A percentile compares a stretch with the other conserved stretches of the same genome.
These are phyloP conservation scores for human (Homo sapiens) DNA, from an alignment of 2,113 vertebrate genomes.

Conservation along the genomic window GRCh38 chr1:237539001-237539500, in stretches of 20 bases:
- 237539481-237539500: neutral
- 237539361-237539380: neutral
- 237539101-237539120: neutral
- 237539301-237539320: neutral
- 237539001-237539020: neutral
- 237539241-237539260: neutral
- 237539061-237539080: too few species aligned
- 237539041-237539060: neutral
- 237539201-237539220: neutral
- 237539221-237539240: neutral
- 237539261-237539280: neutral
- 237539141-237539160: neutral
- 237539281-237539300: neutral
- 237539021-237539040: neutral
- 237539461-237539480: neutral
- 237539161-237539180: neutral
- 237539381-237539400: neutral
- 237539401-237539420: neutral
- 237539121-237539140: neutral
- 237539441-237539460: neutral
- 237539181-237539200: neutral
- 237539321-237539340: neutral
- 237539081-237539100: neutral
- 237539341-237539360: neutral
- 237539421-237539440: neutral